These are phyloP conservation scores for Canis aureus DNA, from an alignment of 2,113 vertebrate genomes.

Conservation along the genomic window DNA sequence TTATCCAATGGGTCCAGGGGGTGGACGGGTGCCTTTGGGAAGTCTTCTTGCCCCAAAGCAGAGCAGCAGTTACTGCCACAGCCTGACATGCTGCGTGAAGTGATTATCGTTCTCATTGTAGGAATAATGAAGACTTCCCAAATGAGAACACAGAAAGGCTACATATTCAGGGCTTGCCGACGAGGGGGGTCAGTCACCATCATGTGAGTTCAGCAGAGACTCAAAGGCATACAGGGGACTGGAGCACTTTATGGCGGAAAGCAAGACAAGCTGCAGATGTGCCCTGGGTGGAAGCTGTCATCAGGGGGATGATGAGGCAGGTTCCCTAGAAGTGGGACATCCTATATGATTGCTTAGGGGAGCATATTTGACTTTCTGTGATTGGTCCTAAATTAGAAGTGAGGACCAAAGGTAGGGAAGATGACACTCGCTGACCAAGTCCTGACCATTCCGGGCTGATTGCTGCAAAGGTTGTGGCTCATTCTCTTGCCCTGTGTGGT, in stretches of 20 bases:
- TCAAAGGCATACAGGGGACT: background rate
- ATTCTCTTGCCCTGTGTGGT: rapidly evolving
- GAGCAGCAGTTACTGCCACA: background rate
- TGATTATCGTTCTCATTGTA: rapidly evolving
- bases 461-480: background rate
- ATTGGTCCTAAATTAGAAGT: background rate
- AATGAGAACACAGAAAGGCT: background rate
- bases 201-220: background rate
- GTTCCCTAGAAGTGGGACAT: background rate
- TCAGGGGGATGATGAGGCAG: background rate
- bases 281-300: background rate
- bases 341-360: background rate
- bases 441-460: background rate
- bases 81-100: background rate
- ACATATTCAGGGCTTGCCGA: rapidly evolving
- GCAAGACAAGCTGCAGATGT: too few species aligned
- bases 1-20: rapidly evolving
- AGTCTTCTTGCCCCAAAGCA: background rate
- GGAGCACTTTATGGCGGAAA: too few species aligned
- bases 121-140: background rate
- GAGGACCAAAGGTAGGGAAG: background rate
- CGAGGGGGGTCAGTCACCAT: too few species aligned
- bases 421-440: background rate
- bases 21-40: rapidly evolving
- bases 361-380: background rate